These are phyloP conservation scores for Drosophila greeni DNA, from an alignment of 2,888 invertebrate species.

Conservation along the genomic window DNA sequence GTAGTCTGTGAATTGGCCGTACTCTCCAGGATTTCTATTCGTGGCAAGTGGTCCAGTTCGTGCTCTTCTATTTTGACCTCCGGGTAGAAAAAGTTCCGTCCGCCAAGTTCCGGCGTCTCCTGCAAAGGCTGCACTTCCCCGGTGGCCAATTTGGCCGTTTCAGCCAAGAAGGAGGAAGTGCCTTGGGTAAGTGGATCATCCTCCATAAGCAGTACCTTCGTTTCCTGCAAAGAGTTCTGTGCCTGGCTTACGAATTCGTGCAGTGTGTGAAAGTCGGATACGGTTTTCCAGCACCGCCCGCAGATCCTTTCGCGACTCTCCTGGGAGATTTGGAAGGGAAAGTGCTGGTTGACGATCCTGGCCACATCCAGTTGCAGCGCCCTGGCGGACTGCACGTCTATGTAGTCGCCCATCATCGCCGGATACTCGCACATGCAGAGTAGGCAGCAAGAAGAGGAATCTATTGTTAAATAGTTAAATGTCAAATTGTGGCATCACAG, in stretches of 20 bases:
- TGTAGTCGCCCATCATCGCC: conserved; percentile 32
- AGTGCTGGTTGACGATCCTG: conserved; percentile 57
- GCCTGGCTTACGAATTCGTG: conserved; percentile 64
- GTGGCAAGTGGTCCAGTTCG: conserved; percentile 72
- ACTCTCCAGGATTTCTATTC: conserved; percentile 73
- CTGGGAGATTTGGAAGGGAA: conserved; percentile 55
- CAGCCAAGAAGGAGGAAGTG: conserved; percentile 47
- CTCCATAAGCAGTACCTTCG: conserved; percentile 56
- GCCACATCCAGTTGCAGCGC: conserved; percentile 47
- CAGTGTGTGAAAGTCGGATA: conserved; percentile 67
- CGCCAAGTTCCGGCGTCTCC: conserved; percentile 31
- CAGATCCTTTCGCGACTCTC: conserved; percentile 55
- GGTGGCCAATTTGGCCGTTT: conserved; percentile 25
- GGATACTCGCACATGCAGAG: conserved; percentile 61
- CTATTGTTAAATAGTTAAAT: conserved; percentile 5
- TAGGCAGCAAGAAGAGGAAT: conserved; percentile 41
- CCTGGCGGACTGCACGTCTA: conserved; percentile 50
- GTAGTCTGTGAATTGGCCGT: conserved; percentile 27
- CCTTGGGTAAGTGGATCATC: conserved; percentile 65
- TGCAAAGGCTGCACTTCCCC: not conserved
- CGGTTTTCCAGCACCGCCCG: conserved; percentile 66
- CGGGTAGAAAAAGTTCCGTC: conserved; percentile 59
- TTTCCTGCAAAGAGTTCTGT: conserved; percentile 57
- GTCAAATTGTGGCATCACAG: conserved; percentile 9
- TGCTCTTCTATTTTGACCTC: conserved; percentile 75